Conservation (phyloP, 2,113 vertebrate genomes). For the Xyrauchen texanus region DNA sequence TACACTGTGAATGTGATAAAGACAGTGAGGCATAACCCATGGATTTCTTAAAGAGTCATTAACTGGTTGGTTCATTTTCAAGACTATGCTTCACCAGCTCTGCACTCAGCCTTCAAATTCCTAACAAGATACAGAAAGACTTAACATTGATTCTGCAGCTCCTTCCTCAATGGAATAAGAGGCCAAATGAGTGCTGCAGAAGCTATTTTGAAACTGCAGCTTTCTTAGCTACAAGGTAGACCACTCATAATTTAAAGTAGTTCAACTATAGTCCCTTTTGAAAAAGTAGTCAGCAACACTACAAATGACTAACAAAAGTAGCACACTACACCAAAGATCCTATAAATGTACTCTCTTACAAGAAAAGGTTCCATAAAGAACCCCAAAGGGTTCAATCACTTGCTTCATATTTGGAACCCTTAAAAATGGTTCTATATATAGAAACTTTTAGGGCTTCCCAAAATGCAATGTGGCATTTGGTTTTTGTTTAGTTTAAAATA, state of each 20-base stretch:
- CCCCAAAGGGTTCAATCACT: no score
- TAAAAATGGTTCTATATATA: no score
- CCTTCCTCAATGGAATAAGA: background rate
- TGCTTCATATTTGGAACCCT: no score
- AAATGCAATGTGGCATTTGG: no score
- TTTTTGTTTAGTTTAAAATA: no score
- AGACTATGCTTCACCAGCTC: constrained; percentile 63
- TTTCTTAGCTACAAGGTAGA: background rate
- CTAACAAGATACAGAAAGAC: constrained; percentile 62
- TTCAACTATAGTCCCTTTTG: background rate
- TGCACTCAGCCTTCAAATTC: constrained; percentile 63
- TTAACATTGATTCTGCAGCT: background rate
- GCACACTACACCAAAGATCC: no score
- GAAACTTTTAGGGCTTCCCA: no score
- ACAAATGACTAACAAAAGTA: no score
- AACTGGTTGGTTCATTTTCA: constrained; percentile 58
- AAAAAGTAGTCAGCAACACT: no score
- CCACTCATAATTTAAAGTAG: background rate
- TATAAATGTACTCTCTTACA: no score
- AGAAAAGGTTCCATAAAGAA: no score
- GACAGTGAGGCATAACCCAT: constrained; percentile 8
- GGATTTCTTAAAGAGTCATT: constrained; percentile 64
- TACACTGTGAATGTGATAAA: constrained; percentile 19
- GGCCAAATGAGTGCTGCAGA: background rate
- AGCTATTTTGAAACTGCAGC: background rate